These are phyloP conservation scores for Ariopsis seemanni DNA, from an alignment of 2,113 vertebrate species.

Conservation along the genomic window DNA sequence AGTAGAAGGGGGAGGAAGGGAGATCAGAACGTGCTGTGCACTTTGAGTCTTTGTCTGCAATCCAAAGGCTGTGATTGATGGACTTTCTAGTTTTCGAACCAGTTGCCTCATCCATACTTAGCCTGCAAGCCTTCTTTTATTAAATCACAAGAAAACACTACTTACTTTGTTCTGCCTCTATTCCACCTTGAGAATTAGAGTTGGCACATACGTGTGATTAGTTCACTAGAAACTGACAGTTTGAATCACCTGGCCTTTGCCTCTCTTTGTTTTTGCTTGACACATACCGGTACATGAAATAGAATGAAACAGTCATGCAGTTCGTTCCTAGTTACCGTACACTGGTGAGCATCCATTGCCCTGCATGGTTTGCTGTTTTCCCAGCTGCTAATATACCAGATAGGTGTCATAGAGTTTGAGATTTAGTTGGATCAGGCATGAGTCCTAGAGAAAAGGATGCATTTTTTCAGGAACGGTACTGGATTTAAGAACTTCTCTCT, in stretches of 20 bases:
- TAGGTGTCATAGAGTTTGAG: not conserved
- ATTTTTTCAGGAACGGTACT: not conserved
- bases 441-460: not conserved
- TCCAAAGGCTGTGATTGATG: constrained; percentile 21
- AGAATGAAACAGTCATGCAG: not conserved
- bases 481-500: not conserved
- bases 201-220: constrained; percentile 2
- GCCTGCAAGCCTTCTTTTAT: constrained; percentile 41
- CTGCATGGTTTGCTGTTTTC: not conserved
- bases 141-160: constrained; percentile 32
- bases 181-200: not conserved
- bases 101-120: constrained; percentile 10
- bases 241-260: not conserved
- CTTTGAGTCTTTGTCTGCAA: not conserved
- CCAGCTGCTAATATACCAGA: not conserved
- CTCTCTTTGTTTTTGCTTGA: not conserved
- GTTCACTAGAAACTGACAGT: not conserved
- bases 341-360: not conserved
- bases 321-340: not conserved
- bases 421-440: not conserved
- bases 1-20: not conserved
- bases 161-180: constrained; percentile 14
- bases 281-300: not conserved
- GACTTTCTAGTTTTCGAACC: not conserved
- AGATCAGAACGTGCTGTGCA: constrained; percentile 6